phyloP scores from a whole-genome alignment of 2,888 invertebrate species.

The Biston stratarius region DNA sequence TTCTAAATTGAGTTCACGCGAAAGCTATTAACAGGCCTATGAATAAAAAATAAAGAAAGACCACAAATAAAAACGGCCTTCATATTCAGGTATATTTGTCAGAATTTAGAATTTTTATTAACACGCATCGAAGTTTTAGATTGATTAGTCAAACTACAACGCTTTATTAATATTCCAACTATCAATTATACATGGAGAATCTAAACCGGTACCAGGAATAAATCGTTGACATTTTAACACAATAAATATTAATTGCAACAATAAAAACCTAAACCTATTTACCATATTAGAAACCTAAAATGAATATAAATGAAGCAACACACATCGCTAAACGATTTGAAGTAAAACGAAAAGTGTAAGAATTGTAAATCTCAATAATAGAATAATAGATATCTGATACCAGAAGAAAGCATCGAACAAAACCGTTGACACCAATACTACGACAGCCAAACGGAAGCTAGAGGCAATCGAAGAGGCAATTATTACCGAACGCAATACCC shows the following conservation, averaged over 20 bases:
- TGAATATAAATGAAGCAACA: slow-evolving; percentile 10
- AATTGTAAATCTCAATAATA: not conserved
- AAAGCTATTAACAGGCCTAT: slow-evolving; percentile 17
- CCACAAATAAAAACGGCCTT: not conserved
- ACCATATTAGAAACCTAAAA: slow-evolving; percentile 11
- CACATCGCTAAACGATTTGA: not conserved
- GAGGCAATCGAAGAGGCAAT: slow-evolving; percentile 40
- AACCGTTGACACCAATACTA: slow-evolving; percentile 26
- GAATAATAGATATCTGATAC: not conserved
- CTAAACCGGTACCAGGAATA: slow-evolving; percentile 16
- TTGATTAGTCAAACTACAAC: slow-evolving; percentile 23
- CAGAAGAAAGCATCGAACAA: not conserved
- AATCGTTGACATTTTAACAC: slow-evolving; percentile 26
- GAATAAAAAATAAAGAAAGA: not conserved
- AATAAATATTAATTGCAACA: slow-evolving; percentile 23
- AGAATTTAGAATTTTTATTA: not conserved
- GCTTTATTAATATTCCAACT: slow-evolving; percentile 5
- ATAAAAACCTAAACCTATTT: slow-evolving; percentile 8
- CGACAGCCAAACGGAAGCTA: slow-evolving; percentile 41
- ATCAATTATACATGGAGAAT: slow-evolving; percentile 20
- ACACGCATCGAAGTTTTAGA: slow-evolving; percentile 7
- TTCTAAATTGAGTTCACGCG: slow-evolving; percentile 18
- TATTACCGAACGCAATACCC: slow-evolving; percentile 40
- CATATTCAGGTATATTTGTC: not conserved
- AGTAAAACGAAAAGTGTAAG: not conserved